phyloP scores from a whole-genome alignment of 2,888 invertebrate species.

The Amblyteles armatorius region DNA sequence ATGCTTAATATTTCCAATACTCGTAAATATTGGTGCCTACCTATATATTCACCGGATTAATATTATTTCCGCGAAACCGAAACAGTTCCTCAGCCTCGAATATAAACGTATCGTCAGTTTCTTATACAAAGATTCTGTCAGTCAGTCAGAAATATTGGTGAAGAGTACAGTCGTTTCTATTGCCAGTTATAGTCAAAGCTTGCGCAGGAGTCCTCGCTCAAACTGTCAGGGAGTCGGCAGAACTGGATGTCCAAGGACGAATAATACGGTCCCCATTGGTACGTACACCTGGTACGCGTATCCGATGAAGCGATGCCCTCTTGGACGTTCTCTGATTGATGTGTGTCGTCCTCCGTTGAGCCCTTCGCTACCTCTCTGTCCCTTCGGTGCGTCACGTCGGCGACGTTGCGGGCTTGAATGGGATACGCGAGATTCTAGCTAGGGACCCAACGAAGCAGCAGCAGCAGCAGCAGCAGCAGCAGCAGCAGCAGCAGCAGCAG shows the following conservation, averaged over 20 bases:
- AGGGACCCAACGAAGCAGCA: constrained; percentile 38
- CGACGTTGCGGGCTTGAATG: constrained; percentile 70
- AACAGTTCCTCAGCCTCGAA: not conserved
- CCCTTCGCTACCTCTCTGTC: constrained; percentile 23
- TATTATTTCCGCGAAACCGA: not conserved
- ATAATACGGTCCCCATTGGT: constrained; percentile 62
- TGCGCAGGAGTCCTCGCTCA: constrained; percentile 48
- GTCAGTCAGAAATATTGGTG: constrained; percentile 3
- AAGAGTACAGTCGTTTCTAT: constrained; percentile 38
- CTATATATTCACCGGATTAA: not conserved
- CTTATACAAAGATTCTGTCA: not conserved
- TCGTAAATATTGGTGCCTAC: not conserved
- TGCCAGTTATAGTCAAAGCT: constrained; percentile 25
- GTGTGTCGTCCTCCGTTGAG: constrained; percentile 76
- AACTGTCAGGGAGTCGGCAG: constrained; percentile 30
- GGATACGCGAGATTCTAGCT: constrained; percentile 57
- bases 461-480: not conserved
- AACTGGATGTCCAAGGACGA: constrained; percentile 60
- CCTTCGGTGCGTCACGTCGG: constrained; percentile 57
- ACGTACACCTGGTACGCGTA: constrained; percentile 72
- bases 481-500: constrained; percentile 5
- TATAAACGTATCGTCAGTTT: constrained; percentile 2
- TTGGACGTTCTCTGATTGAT: constrained; percentile 78
- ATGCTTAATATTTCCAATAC: not conserved
- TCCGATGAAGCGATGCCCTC: constrained; percentile 64